Percentiles rank a stretch among this genome's conserved stretches.
These are phyloP conservation scores for Julus scandinavius DNA, from an alignment of 2,888 invertebrate genomes.

Conservation along the genomic window DNA sequence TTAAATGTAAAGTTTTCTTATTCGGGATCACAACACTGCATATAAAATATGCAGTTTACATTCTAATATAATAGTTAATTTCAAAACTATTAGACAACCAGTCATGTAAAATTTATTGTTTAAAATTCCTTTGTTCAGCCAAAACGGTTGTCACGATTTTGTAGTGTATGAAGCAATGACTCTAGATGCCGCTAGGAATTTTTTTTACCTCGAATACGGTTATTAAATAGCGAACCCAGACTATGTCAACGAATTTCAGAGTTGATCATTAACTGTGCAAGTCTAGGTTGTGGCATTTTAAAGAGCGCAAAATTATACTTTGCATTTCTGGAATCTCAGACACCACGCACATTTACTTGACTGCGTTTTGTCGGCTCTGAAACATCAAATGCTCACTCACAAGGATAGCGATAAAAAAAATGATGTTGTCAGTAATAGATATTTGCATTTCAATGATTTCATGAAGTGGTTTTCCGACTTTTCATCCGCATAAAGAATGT, in stretches of 20 bases:
- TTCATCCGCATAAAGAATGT: slow-evolving; percentile 9
- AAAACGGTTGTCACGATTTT: too few species aligned
- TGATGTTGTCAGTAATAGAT: slow-evolving; percentile 14
- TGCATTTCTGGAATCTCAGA: neutral
- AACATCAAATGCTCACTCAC: neutral
- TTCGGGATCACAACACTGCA: too few species aligned
- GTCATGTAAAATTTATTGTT: too few species aligned
- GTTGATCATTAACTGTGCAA: neutral
- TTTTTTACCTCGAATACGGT: neutral
- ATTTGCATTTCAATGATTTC: slow-evolving; percentile 20
- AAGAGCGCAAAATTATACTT: neutral
- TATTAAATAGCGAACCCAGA: neutral
- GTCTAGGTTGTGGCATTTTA: slow-evolving; percentile 25
- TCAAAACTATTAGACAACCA: too few species aligned
- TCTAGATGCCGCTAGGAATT: too few species aligned
- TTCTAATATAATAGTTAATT: too few species aligned
- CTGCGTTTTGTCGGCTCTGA: neutral
- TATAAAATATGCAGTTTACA: too few species aligned
- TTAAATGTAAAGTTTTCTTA: too few species aligned
- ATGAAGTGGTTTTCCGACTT: neutral
- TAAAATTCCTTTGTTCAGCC: too few species aligned
- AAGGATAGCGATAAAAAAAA: neutral
- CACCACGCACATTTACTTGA: neutral
- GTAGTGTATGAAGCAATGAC: too few species aligned
- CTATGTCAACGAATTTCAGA: slow-evolving; percentile 18